phyloP scores from a whole-genome alignment of 2,888 invertebrate species.

The Scotopteryx bipunctaria region DNA sequence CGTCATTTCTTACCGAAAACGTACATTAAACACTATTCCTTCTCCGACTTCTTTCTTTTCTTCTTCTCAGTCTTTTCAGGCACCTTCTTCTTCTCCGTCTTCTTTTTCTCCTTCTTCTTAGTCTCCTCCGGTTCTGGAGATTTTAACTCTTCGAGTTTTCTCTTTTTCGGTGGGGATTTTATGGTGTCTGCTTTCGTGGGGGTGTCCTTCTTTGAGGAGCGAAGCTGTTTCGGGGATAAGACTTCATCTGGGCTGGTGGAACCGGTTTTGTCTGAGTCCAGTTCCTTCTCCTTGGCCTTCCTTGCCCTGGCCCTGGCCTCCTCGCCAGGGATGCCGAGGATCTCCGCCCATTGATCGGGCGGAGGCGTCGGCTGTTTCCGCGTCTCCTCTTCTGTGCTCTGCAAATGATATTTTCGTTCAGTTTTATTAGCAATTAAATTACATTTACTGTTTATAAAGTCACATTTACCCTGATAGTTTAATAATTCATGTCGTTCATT shows the following conservation, averaged over 20 bases:
- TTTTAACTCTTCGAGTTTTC: slow-evolving; percentile 56
- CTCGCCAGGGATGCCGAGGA: slow-evolving; percentile 72
- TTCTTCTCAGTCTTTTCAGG: slow-evolving; percentile 46
- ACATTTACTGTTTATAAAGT: too few species aligned
- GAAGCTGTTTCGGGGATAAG: slow-evolving; percentile 61
- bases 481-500: too few species aligned
- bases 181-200: slow-evolving; percentile 49
- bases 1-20: slow-evolving; percentile 62
- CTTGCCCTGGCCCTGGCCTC: slow-evolving; percentile 37
- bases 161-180: slow-evolving; percentile 66
- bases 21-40: slow-evolving; percentile 75
- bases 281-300: slow-evolving; percentile 27
- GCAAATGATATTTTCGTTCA: background rate
- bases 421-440: too few species aligned
- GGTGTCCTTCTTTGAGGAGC: slow-evolving; percentile 65
- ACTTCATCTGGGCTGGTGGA: slow-evolving; percentile 35
- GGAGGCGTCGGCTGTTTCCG: slow-evolving; percentile 75
- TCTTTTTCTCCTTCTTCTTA: slow-evolving; percentile 41
- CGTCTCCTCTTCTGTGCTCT: slow-evolving; percentile 55
- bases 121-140: slow-evolving; percentile 54
- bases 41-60: slow-evolving; percentile 68
- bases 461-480: too few species aligned
- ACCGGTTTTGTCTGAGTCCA: slow-evolving; percentile 11
- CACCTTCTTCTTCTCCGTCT: slow-evolving; percentile 51
- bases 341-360: slow-evolving; percentile 78